Evolutionary conservation across 2,797 vertebrate species (phyloP), one percentile per base, ranked within the genome.

Genomic region (Takifugu rubripes): DNA sequence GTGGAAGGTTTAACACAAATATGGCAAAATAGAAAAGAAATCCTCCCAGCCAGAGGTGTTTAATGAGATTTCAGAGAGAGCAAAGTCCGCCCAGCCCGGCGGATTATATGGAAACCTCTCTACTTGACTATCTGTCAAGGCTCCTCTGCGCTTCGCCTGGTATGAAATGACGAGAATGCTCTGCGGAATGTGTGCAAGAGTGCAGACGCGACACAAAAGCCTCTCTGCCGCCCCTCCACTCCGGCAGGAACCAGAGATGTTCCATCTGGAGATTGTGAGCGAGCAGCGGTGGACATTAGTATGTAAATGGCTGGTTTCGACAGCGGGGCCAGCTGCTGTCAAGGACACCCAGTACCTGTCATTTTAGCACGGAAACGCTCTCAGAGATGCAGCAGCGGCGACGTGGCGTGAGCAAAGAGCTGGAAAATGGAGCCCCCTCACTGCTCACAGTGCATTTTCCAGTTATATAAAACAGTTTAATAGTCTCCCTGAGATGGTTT

Each of bases 201-300:
- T 63, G 73, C 75, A 73, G 70, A 44, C 70, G 56, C 16, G 65
- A 64, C 69, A 83, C 68, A 77, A 79, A 84, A 76, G 77, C 76
- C 74, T 70, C 75, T 78, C 70, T 15, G 49, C 58, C 24, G 10
- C 16, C 29, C 49, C 21, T 67, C 51, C 26, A 26, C 53, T 49
- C 54, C 5, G 54, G 58, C 68, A 68, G 70, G 75, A 73, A 71
- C 67, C 51, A 75, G 74, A 79, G 77, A 65, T 64, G 78, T 61
- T 83, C 70, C 78, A 74, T 75, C 75, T 75, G 78, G 80, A 65
- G 63, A 64, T 50, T 59, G 72, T n/a, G 40, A 58, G 71, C 6
- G 66, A 74, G 78, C 84, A 79, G 79, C 60, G 80, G 83, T 79
- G 78, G 64, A 81, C 82, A 88, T 90, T 84, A 84, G 68, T 79